Base-by-base conservation (phyloP, 2,113 vertebrate genomes). In the Phalacrocorax pelagicus region DNA sequence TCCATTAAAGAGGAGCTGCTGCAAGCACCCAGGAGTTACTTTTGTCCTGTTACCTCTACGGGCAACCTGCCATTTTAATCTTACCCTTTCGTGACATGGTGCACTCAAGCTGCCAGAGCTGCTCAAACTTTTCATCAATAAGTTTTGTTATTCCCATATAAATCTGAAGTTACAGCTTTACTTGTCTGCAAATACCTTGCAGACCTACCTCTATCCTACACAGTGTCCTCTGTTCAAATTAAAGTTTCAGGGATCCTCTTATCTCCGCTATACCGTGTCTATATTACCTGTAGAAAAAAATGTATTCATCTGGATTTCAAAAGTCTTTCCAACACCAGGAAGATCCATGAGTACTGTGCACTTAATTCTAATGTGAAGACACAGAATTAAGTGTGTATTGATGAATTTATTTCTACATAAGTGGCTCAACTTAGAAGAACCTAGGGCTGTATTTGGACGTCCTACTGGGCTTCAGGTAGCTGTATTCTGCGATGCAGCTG, bases 41-140 rank as follows among this genome's bases (percentile, higher is more conserved):
- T 52, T 12, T 74, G 27, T 32, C 40, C 42, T 47, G 12, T 24
- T 67, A 8, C 10, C 55, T 59, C 80, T 36, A 19, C 1, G 1
- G 49, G 42, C 54, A 57, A 14, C 32, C 42, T 91, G 54, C 30
- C 29, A 0, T 61, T 46, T 66, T 57, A 61, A 27, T 36, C 36
- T 16, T n/a, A 6, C 4, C 36, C 54, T 61, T n/a, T 36, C 49
- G 36, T 29, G 22, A 2, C 29, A 3, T 1, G 8, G 9, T 22
- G 3, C 16, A 4, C 46, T 85, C 62, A 13, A 14, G 14, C 8
- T 14, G 27, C 49, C 23, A 30, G 26, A 52, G 59, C 80, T 67
- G 30, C 85, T 81, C 65, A 38, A 0, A 10, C 17, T 3, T n/a
- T 27, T 67, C 1, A 2, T 46, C 32, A 2, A 0, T 44, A 12